Conservation (phyloP, 2,888 invertebrate genomes). For the Eucera pruinosa region DNA sequence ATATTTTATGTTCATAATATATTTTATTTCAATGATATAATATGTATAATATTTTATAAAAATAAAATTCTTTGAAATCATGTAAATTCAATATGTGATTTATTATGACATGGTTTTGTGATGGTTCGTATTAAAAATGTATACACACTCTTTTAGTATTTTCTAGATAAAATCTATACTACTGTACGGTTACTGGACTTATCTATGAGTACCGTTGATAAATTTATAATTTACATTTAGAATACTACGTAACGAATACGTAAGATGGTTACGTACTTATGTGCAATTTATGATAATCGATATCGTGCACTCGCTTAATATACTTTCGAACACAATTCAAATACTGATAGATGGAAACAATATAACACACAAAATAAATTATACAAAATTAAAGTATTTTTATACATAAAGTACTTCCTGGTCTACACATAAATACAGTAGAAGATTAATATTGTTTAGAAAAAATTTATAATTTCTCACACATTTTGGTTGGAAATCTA, state of each 20-base stretch:
- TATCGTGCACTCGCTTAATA: background rate
- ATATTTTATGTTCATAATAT: too few relatives aligned
- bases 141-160: background rate
- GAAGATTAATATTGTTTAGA: too few relatives aligned
- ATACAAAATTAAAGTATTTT: too few relatives aligned
- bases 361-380: too few relatives aligned
- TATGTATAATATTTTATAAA: too few relatives aligned
- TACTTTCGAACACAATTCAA: background rate
- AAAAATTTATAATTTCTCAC: too few relatives aligned
- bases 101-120: too few relatives aligned
- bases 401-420: too few relatives aligned
- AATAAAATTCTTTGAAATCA: background rate
- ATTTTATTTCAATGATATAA: too few relatives aligned
- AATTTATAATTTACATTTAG: slow-evolving; percentile 19
- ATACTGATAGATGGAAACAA: background rate
- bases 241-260: background rate
- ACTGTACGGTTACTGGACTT: background rate
- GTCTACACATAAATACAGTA: too few relatives aligned
- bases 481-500: too few relatives aligned
- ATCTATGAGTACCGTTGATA: slow-evolving; percentile 7
- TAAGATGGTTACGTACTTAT: background rate
- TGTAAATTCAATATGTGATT: background rate
- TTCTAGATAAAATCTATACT: slow-evolving; percentile 1
- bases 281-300: background rate
- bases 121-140: background rate